Conservation (phyloP, 2,888 invertebrate genomes). For the Luffia ferchaultella region DNA sequence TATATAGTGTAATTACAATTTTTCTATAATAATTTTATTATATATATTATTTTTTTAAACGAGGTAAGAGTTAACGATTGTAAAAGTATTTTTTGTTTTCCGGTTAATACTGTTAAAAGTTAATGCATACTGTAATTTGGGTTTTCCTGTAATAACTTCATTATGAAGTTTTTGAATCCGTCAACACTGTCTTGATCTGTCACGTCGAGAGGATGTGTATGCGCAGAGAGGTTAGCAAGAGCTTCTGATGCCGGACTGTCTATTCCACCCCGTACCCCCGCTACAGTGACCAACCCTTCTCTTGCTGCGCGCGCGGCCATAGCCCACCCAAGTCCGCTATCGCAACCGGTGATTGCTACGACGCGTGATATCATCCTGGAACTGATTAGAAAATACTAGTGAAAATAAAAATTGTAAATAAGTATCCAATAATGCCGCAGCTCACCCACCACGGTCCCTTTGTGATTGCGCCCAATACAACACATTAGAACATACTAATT, state of each 20-base stretch:
- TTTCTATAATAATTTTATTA: too few relatives aligned
- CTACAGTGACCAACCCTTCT: conserved; percentile 77
- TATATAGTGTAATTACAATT: too few relatives aligned
- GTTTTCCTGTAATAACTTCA: conserved; percentile 48
- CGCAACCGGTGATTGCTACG: conserved; percentile 83
- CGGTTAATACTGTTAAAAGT: too few relatives aligned
- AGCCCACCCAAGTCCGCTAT: conserved; percentile 84
- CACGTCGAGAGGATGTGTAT: conserved; percentile 71
- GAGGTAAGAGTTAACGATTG: too few relatives aligned
- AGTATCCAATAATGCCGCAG: too few relatives aligned
- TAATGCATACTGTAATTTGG: conserved; percentile 62
- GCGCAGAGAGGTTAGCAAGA: conserved; percentile 37
- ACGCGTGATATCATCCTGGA: conserved; percentile 30
- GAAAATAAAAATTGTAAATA: too few relatives aligned
- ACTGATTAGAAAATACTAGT: too few relatives aligned
- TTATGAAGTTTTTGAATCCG: conserved; percentile 50
- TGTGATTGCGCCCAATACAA: too few relatives aligned
- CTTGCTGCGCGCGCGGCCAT: conserved; percentile 69
- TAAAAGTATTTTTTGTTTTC: too few relatives aligned
- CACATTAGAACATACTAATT: too few relatives aligned
- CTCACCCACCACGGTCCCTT: too few relatives aligned
- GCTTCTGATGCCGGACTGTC: conserved; percentile 58
- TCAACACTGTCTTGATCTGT: conserved; percentile 66
- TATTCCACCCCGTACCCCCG: conserved; percentile 74
- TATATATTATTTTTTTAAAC: too few relatives aligned